Evolutionary conservation across 2,113 vertebrate genomes (phyloP).

Genomic region (Papio anubis): DNA sequence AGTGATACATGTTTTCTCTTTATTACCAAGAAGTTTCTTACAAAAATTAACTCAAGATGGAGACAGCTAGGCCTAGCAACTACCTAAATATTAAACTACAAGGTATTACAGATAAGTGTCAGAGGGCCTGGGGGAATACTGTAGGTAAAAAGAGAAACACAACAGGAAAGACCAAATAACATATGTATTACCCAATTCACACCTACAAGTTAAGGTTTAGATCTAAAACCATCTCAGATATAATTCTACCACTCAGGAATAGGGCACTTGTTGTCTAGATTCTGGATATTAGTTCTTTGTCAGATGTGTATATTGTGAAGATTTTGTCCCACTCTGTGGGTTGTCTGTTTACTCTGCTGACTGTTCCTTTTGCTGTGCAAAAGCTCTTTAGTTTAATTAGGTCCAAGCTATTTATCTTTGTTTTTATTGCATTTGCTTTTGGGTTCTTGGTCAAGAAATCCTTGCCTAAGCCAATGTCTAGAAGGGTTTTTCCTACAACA

Average conservation of each 20-base stretch:
- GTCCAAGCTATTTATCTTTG: too few relatives aligned
- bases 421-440: too few relatives aligned
- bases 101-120: not conserved
- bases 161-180: not conserved
- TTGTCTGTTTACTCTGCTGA: too few relatives aligned
- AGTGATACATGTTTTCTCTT: not conserved
- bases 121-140: not conserved
- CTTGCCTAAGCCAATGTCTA: too few relatives aligned
- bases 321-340: too few relatives aligned
- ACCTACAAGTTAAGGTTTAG: not conserved
- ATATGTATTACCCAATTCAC: not conserved
- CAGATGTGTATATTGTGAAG: too few relatives aligned
- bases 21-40: not conserved
- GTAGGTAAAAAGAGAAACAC: not conserved
- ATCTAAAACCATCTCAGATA: not conserved
- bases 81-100: constrained; percentile 41
- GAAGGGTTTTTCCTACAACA: too few relatives aligned
- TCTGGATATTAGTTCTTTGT: too few relatives aligned
- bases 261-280: not conserved
- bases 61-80: constrained; percentile 17
- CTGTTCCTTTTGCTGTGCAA: too few relatives aligned
- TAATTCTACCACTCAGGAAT: not conserved
- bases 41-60: not conserved
- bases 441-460: too few relatives aligned
- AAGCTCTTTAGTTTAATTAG: too few relatives aligned